Evolutionary conservation across 2,888 invertebrate species (phyloP).

Genomic region (Spodoptera exigua): DNA sequence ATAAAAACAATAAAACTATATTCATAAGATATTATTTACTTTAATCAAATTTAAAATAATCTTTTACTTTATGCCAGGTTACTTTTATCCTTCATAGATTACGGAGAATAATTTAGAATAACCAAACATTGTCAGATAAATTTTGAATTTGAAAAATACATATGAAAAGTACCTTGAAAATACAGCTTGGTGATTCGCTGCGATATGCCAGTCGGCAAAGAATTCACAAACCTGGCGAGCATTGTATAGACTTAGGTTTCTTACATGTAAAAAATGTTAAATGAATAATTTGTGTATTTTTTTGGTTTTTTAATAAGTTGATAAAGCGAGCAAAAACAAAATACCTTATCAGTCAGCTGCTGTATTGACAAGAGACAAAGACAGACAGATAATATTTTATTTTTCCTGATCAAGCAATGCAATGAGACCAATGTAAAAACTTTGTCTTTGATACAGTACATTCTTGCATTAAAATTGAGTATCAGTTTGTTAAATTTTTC

Average conservation of each 20-base stretch:
- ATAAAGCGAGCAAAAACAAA: slow-evolving; percentile 37
- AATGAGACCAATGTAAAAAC: no score
- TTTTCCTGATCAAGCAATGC: no score
- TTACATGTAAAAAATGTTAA: not conserved
- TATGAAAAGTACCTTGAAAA: slow-evolving; percentile 88
- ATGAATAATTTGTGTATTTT: not conserved
- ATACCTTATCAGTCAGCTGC: slow-evolving; percentile 51
- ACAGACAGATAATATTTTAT: no score
- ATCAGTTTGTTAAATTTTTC: no score
- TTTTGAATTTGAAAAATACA: not conserved
- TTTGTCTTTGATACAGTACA: no score
- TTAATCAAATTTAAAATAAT: not conserved
- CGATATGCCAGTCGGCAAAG: slow-evolving; percentile 89
- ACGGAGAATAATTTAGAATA: no score
- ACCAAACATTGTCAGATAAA: not conserved
- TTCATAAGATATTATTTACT: slow-evolving; percentile 8
- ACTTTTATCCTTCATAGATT: not conserved
- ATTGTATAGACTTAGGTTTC: slow-evolving; percentile 70
- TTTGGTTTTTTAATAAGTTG: slow-evolving; percentile 9
- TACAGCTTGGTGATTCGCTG: slow-evolving; percentile 91
- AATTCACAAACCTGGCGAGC: slow-evolving; percentile 89
- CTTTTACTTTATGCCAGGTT: not conserved
- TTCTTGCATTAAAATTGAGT: no score
- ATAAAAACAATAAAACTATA: slow-evolving; percentile 1
- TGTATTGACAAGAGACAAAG: slow-evolving; percentile 30